phyloP scores from a whole-genome alignment of 2,113 vertebrate species.

The Callopanchax toddi region DNA sequence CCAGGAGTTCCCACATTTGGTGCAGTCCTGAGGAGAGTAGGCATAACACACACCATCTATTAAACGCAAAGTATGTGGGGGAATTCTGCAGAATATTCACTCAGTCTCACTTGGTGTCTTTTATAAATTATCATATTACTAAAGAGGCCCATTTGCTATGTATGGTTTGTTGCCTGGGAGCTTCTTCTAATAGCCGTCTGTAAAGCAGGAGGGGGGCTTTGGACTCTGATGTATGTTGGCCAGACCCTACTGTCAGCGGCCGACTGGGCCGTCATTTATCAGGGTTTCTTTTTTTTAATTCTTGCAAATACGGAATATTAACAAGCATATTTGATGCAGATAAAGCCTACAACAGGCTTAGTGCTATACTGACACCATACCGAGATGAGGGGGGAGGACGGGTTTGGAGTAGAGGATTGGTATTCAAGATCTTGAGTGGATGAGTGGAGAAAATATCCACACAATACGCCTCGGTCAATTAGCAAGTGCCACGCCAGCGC shows the following conservation, averaged over 20 bases:
- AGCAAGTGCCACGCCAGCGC: slow-evolving; percentile 54
- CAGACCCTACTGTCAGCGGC: slow-evolving; percentile 67
- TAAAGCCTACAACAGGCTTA: slow-evolving; percentile 64
- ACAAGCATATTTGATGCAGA: slow-evolving; percentile 57
- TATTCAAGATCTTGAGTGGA: slow-evolving; percentile 59
- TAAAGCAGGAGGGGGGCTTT: slow-evolving; percentile 57
- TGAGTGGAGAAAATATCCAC: slow-evolving; percentile 53
- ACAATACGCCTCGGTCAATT: slow-evolving; percentile 67
- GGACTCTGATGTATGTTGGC: slow-evolving; percentile 76
- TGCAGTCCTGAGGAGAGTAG: slow-evolving; percentile 56
- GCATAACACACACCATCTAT: slow-evolving; percentile 67
- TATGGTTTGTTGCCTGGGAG: slow-evolving; percentile 77
- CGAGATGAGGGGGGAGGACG: background rate
- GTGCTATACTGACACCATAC: slow-evolving; percentile 39
- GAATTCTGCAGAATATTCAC: slow-evolving; percentile 68
- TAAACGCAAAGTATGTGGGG: slow-evolving; percentile 65
- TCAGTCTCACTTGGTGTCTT: slow-evolving; percentile 62
- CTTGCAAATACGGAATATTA: slow-evolving; percentile 74
- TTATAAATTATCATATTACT: slow-evolving; percentile 78
- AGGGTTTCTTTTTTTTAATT: slow-evolving; percentile 51
- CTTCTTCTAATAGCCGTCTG: slow-evolving; percentile 65
- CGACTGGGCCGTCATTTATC: slow-evolving; percentile 69
- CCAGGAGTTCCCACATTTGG: slow-evolving; percentile 61
- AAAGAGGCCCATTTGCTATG: slow-evolving; percentile 78
- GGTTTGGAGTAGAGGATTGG: slow-evolving; percentile 13